Evolutionary conservation across 2,888 invertebrate genomes (phyloP), one percentile per base, ranked within the genome.

Genomic region (Epinotia demarniana): DNA sequence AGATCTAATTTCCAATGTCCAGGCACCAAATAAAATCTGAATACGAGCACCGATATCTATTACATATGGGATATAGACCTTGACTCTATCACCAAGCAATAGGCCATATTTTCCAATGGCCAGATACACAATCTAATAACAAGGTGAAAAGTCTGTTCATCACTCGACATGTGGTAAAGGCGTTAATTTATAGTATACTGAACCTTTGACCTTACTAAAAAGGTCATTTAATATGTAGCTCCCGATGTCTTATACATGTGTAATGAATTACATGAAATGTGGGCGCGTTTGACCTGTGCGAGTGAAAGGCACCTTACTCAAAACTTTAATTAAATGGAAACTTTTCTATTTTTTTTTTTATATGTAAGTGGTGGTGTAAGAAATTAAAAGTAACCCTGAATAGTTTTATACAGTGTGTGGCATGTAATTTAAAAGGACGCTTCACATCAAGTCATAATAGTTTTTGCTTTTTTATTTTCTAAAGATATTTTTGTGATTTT

Each of bases 201-300:
- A 63, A 74, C 57, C n/a, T n/a, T n/a, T n/a, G n/a, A 74, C 68
- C 57, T 73, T 74, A 73, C 68, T 27, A 73, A 19, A 73, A 68
- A 63, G 62, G 62, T 63, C 62, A 69, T 73, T 57, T 73, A 46
- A 39, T 63, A 3, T 58, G 23, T 55, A 18, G 68, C 62, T 73
- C 27, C 72, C 9, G 55, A 39, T 72, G 55, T 49, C 27, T 58
- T 19, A 23, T 58, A 58, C 23, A n/a, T 68, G 9, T 46, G 9
- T 23, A 68, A 58, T 68, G 57, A 68, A 58, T 68, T 58, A 46
- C 43, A 43, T 68, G 39, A 68, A 57, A 33, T 43, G 19, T 67
- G 39, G 19, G 8, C 19, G 13, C 13, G 33, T 18, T 43, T 68
- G 58, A 68, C 43, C 57, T 19, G 43, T 39, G 43, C n/a, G 53